phyloP scores from a whole-genome alignment of 2,888 invertebrate genomes.

The Oegoconia quadripuncta region DNA sequence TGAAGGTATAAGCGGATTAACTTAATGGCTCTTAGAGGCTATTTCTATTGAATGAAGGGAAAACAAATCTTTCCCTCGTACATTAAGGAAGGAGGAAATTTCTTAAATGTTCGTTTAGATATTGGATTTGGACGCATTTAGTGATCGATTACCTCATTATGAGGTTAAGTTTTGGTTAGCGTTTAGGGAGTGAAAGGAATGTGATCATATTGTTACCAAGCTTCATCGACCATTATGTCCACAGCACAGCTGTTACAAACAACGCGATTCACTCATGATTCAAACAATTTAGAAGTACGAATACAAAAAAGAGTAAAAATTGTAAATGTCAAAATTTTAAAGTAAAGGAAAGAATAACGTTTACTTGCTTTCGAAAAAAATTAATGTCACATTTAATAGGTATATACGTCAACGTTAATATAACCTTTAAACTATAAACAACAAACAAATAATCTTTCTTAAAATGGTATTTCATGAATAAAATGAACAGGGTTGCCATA shows the following conservation, averaged over 20 bases:
- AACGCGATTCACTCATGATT: too few relatives aligned
- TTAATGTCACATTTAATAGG: too few relatives aligned
- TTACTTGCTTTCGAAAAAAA: too few relatives aligned
- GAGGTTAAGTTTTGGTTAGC: not conserved
- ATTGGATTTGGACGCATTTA: constrained; percentile 36
- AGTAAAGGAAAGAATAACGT: too few relatives aligned
- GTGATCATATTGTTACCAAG: not conserved
- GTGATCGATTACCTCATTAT: constrained; percentile 19
- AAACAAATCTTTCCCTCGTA: constrained; percentile 50
- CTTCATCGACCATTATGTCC: too few relatives aligned
- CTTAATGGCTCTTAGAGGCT: constrained; percentile 62
- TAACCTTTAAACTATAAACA: too few relatives aligned
- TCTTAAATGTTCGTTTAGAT: constrained; percentile 23
- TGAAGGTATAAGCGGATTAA: constrained; percentile 38
- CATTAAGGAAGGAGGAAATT: constrained; percentile 39
- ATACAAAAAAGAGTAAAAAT: not conserved
- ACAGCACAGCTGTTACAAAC: too few relatives aligned
- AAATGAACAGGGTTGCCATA: too few relatives aligned
- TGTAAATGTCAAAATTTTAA: not conserved
- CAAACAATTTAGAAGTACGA: not conserved
- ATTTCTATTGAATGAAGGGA: constrained; percentile 56
- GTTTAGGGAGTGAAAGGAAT: not conserved
- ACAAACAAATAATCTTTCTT: too few relatives aligned
- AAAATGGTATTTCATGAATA: too few relatives aligned
- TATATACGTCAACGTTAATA: too few relatives aligned